Evolutionary conservation across 1,140 invertebrate species (phyloP).

Genomic region (Lordiphosa collinella): DNA sequence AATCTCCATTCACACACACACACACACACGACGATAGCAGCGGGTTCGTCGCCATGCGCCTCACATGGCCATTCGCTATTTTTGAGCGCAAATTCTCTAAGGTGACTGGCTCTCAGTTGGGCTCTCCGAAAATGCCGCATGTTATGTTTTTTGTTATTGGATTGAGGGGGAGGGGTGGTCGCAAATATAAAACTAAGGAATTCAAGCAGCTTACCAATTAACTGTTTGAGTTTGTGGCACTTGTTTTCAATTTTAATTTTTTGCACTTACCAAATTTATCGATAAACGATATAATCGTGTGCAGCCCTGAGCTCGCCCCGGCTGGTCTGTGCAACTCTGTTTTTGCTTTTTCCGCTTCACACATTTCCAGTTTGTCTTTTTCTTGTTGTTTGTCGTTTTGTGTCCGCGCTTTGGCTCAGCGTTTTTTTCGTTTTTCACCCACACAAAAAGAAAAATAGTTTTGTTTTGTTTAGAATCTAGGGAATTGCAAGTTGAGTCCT

Average conservation of each 20-base stretch:
- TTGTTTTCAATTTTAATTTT: conserved; percentile 2
- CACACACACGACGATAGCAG: too few species aligned
- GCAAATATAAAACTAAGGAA: not conserved
- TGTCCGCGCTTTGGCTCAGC: conserved; percentile 54
- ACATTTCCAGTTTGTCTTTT: conserved; percentile 72
- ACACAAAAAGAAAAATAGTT: conserved; percentile 42
- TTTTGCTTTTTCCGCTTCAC: conserved; percentile 73
- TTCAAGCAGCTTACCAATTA: not conserved
- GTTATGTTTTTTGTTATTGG: too few species aligned
- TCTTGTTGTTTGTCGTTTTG: conserved; percentile 59
- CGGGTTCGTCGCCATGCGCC: conserved; percentile 27
- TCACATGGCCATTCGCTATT: conserved; percentile 64
- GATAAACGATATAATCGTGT: conserved; percentile 38
- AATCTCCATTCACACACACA: conserved; percentile 28
- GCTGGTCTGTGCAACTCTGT: conserved; percentile 66
- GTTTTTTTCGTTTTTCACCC: conserved; percentile 54
- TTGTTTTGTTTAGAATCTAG: conserved; percentile 12
- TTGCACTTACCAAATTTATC: conserved; percentile 9
- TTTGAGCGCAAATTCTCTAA: conserved; percentile 47
- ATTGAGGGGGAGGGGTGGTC: too few species aligned
- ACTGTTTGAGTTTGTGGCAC: not conserved
- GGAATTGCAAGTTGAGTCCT: not conserved
- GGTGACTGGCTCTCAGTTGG: conserved; percentile 9
- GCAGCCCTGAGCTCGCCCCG: conserved; percentile 54
- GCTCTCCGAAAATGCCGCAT: conserved; percentile 16